phyloP scores from a whole-genome alignment of 2,797 vertebrate genomes.

The Mormyrops attenuatus region DNA sequence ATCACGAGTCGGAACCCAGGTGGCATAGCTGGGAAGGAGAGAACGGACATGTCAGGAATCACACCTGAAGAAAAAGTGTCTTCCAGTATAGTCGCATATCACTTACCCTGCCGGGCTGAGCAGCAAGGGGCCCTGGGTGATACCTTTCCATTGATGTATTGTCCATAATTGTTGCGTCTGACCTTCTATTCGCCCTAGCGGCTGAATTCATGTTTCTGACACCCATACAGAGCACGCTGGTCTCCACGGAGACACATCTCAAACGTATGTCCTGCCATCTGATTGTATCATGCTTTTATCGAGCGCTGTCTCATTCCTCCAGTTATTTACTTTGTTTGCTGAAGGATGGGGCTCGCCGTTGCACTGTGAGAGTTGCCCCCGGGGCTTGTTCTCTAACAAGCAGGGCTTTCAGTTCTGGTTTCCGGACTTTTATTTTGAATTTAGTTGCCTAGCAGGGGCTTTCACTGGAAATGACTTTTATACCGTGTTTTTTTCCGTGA shows the following conservation, averaged over 20 bases:
- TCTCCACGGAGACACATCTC: neutral
- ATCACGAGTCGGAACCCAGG: neutral
- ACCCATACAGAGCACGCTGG: neutral
- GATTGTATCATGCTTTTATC: neutral
- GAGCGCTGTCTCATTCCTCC: neutral
- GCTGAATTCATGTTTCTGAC: constrained; percentile 6
- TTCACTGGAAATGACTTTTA: neutral
- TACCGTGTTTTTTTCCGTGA: neutral
- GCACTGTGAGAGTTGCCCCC: neutral
- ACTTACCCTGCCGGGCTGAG: neutral
- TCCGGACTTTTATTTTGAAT: constrained; percentile 3
- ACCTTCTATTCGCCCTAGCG: constrained; percentile 23
- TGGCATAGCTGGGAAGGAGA: neutral
- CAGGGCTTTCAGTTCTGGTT: neutral
- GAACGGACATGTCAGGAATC: neutral
- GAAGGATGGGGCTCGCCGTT: neutral
- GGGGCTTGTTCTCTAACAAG: neutral
- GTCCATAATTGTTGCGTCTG: constrained; percentile 19
- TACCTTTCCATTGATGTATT: constrained; percentile 24
- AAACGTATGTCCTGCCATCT: neutral
- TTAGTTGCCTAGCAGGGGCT: neutral
- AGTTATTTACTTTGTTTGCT: neutral
- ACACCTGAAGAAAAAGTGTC: constrained; percentile 1
- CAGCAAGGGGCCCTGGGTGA: neutral
- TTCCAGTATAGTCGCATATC: neutral